Base-by-base conservation (phyloP, 2,888 invertebrate genomes). In the Lordiphosa fenestrarum region DNA sequence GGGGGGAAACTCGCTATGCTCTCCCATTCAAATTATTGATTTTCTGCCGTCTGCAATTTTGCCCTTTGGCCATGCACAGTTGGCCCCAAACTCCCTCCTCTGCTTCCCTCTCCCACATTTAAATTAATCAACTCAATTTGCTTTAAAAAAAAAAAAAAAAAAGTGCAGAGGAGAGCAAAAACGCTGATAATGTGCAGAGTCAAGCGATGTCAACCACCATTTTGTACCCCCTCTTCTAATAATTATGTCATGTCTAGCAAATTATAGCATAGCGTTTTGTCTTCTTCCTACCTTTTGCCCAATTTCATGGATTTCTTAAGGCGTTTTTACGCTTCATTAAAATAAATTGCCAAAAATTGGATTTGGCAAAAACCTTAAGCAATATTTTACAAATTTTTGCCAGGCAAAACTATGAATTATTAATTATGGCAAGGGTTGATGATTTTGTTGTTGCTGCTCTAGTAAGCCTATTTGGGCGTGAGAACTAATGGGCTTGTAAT, bases 121-220 rank as follows among this genome's bases (percentile, higher is more conserved):
- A 73, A 81, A 82, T 81, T 81, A 81, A 82, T 81, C 80, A 81
- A 81, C 76, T 82, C 76, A 81, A 81, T 82, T 81, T 81, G 73
- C 62, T 69, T 65, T 15, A 1, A 15, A 19, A 19, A 71, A 65
- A 60, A 1, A 15, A 19, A 19, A 71, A 65, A 60, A 76, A 80
- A 76, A 80, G 62, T 66, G 80, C 69, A 75, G 19, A 21, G 13
- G 38, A 37, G 50, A 30, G 41, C 23, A 9, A 6, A 36, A 12
- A 13, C 38, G 53, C 15, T 62, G 61, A 53, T 62, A 61, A 60
- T 49, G 25, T 38, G 41, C 55, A 35, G 47, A 51, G 58, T 23
- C 12, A 30, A 49, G 59, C 53, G 52, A 58, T 58, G 53, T 57
- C 62, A 52, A 12, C 44, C 44, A 33, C 44, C 44, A 44, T 44